phyloP scores from a whole-genome alignment of 1,140 invertebrate genomes.

The Globodera ellingtonae region DNA sequence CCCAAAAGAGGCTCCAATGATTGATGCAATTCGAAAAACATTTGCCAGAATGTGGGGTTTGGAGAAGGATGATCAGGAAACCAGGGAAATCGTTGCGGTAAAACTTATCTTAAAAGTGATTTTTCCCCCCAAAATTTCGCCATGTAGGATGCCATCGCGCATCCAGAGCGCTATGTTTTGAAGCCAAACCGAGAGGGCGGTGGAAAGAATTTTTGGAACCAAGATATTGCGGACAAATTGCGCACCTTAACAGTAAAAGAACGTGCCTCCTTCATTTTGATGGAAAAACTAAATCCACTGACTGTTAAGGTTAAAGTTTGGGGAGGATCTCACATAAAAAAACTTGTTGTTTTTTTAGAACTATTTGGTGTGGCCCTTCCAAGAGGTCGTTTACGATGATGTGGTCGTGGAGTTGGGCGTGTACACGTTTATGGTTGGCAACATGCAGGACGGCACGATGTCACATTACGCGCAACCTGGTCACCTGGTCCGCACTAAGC shows the following conservation, averaged over 20 bases:
- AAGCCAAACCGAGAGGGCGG: slow-evolving; percentile 88
- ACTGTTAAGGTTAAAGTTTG: slow-evolving; percentile 49
- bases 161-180: slow-evolving; percentile 84
- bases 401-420: slow-evolving; percentile 89
- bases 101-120: too few species aligned
- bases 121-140: too few species aligned
- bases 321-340: background rate
- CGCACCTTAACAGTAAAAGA: slow-evolving; percentile 73
- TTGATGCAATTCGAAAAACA: too few species aligned
- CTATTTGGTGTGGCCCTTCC: slow-evolving; percentile 78
- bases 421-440: slow-evolving; percentile 81
- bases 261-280: slow-evolving; percentile 85
- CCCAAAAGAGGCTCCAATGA: too few species aligned
- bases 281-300: slow-evolving; percentile 73
- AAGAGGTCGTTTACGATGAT: slow-evolving; percentile 69
- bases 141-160: slow-evolving; percentile 75
- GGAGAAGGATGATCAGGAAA: too few species aligned
- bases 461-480: slow-evolving; percentile 79
- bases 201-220: slow-evolving; percentile 85
- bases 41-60: too few species aligned
- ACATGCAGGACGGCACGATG: slow-evolving; percentile 29
- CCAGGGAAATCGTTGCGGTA: too few species aligned
- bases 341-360: too few species aligned
- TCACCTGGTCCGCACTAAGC: slow-evolving; percentile 88
- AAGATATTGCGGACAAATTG: slow-evolving; percentile 75